These are phyloP conservation scores for Ovis aries DNA, from an alignment of 2,113 vertebrate species.

Conservation along the genomic window ARS-UI_Ramb_v3.0 NC_056061.1:14590001-14590500, in stretches of 20 bases:
- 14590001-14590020: neutral
- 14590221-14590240: neutral
- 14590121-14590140: neutral
- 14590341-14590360: neutral
- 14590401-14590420: accelerated
- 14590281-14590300: neutral
- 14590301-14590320: neutral
- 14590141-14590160: neutral
- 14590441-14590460: neutral
- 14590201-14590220: neutral
- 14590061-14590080: neutral
- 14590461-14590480: neutral
- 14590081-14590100: neutral
- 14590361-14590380: neutral
- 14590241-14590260: neutral
- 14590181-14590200: neutral
- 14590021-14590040: neutral
- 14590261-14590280: neutral
- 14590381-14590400: neutral
- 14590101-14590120: neutral
- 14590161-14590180: neutral
- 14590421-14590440: neutral
- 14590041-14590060: neutral
- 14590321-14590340: neutral
- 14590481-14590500: neutral